Evolutionary conservation across 2,888 invertebrate species (phyloP).

Genomic region (Epinotia bilunana): DNA sequence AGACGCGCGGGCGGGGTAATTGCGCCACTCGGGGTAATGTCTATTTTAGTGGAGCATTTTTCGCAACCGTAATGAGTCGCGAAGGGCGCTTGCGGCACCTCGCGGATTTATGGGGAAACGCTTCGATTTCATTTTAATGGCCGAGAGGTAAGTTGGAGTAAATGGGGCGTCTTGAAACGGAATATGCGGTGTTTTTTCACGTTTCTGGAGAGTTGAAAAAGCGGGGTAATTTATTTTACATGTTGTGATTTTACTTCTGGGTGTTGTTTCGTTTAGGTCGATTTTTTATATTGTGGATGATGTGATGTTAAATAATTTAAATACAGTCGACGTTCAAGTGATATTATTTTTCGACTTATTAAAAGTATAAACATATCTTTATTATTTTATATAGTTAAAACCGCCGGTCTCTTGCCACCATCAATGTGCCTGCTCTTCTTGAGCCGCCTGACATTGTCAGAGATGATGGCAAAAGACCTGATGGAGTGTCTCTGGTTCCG

Average conservation of each 20-base stretch:
- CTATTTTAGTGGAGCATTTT: slow-evolving; percentile 81
- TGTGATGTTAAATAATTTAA: no score
- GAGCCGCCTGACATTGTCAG: no score
- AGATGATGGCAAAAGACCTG: no score
- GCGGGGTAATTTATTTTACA: slow-evolving; percentile 7
- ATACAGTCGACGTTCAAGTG: no score
- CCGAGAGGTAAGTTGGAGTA: slow-evolving; percentile 24
- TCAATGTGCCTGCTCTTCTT: no score
- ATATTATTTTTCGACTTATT: no score
- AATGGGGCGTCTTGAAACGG: slow-evolving; percentile 6
- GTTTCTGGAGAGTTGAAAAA: slow-evolving; percentile 13
- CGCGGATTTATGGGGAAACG: slow-evolving; percentile 40
- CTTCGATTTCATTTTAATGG: slow-evolving; percentile 43
- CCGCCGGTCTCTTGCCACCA: no score
- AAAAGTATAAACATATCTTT: no score
- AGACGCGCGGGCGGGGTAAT: slow-evolving; percentile 70
- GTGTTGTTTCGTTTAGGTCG: not conserved
- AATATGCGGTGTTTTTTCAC: slow-evolving; percentile 15
- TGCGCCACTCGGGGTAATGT: slow-evolving; percentile 83
- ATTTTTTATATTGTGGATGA: no score
- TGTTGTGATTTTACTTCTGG: not conserved
- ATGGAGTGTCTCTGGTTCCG: no score
- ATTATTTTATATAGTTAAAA: no score
- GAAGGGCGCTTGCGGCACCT: slow-evolving; percentile 64
- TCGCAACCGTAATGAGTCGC: slow-evolving; percentile 78